Evolutionary conservation across 2,797 vertebrate species (phyloP).

Genomic region (Bufotes viridis): DNA sequence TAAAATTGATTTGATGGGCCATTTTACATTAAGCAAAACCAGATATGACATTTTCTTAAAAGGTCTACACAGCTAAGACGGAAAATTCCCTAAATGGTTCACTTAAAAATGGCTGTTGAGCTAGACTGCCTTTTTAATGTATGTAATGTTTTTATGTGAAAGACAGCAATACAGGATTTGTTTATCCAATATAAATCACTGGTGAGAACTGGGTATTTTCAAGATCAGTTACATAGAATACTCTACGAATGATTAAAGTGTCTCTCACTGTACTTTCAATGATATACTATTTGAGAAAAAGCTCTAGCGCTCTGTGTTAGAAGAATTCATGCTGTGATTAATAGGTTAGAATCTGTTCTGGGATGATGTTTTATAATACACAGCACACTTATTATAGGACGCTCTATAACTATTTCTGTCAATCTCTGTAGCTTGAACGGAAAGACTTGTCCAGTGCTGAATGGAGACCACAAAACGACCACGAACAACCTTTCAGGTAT

Average conservation of each 20-base stretch:
- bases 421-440: conserved; percentile 43
- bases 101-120: conserved; percentile 66
- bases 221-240: conserved; percentile 69
- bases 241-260: conserved; percentile 70
- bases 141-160: conserved; percentile 67
- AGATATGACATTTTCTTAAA: conserved; percentile 75
- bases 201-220: conserved; percentile 62
- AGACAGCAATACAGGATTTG: conserved; percentile 66
- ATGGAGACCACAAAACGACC: background rate
- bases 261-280: conserved; percentile 68
- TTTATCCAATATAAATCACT: conserved; percentile 72
- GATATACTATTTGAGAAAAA: conserved; percentile 69
- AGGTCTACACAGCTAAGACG: conserved; percentile 71
- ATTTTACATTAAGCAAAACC: conserved; percentile 73
- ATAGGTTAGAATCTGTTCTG: conserved; percentile 67
- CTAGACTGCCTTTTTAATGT: conserved; percentile 70
- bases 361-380: conserved; percentile 68
- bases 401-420: conserved; percentile 62
- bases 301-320: conserved; percentile 68
- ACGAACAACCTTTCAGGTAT: conserved; percentile 17
- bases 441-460: conserved; percentile 30
- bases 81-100: conserved; percentile 69
- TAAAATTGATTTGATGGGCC: conserved; percentile 71
- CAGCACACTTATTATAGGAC: conserved; percentile 66
- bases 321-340: conserved; percentile 66